Evolutionary conservation across 2,113 vertebrate genomes (phyloP).

Genomic region (Reinhardtius hippoglossoides): DNA sequence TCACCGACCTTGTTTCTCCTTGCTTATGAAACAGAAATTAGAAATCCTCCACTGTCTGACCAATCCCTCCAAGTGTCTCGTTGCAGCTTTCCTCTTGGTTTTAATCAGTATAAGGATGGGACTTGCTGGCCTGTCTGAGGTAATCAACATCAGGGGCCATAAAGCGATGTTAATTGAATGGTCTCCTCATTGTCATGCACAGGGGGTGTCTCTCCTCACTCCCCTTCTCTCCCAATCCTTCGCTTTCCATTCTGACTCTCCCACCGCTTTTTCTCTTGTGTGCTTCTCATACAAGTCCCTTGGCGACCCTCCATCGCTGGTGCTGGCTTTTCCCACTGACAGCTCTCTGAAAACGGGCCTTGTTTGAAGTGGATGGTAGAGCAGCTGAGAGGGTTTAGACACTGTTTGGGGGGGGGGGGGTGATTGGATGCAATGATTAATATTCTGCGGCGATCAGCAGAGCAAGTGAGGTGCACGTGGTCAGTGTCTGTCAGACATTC

Average conservation of each 20-base stretch:
- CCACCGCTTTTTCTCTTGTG: constrained; percentile 66
- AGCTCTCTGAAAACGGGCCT: constrained; percentile 80
- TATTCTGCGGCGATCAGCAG: constrained; percentile 16
- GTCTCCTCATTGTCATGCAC: constrained; percentile 84
- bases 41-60: constrained; percentile 66
- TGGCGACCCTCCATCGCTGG: constrained; percentile 68
- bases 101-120: constrained; percentile 82
- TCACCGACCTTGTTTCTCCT: constrained; percentile 76
- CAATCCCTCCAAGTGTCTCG: constrained; percentile 61
- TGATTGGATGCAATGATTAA: constrained; percentile 29
- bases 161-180: constrained; percentile 85
- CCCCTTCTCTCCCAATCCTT: constrained; percentile 52
- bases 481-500: neutral
- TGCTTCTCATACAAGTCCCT: constrained; percentile 70
- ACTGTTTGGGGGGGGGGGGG: constrained; percentile 36
- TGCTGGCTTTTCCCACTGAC: constrained; percentile 75
- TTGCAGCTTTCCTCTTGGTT: constrained; percentile 68
- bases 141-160: constrained; percentile 84
- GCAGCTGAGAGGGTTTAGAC: constrained; percentile 69
- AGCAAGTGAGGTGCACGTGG: constrained; percentile 25
- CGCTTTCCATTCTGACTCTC: constrained; percentile 63
- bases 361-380: constrained; percentile 75
- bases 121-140: constrained; percentile 81
- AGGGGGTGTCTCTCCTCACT: constrained; percentile 60
- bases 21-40: constrained; percentile 75